Evolutionary conservation across 2,797 vertebrate species (phyloP), one percentile per base, ranked within the genome.

Genomic region (Hozukius guyotensis): DNA sequence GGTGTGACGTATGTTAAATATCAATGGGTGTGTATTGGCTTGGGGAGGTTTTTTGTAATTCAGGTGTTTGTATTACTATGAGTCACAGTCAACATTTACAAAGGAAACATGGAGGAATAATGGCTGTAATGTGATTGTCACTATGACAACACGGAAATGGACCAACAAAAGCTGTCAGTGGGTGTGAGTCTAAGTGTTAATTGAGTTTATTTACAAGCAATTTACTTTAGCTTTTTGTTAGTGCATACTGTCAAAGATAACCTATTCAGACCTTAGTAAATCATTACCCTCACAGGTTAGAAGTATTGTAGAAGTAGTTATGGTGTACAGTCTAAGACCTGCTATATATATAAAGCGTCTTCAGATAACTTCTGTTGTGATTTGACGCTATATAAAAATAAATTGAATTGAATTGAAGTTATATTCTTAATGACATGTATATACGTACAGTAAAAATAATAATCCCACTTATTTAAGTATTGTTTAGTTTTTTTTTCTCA

Each of bases 51-150:
- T 46, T 2, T 2, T 12, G n/a, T 56, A 16, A 60, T 18, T 59
- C 9, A 29, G 2, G 0, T 38, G 46, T 70, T 53, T 71, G 32
- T 24, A 10, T 55, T 52, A 18, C 24, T 27, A 32, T 78, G 67
- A 71, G 77, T 75, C 63, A 75, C 2, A 25, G 78, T 80, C 72
- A 82, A 86, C 76, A 86, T 76, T 83, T 70, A 55, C 73, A 12
- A 46, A 70, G 59, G 18, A 2, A 55, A 61, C 5, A 24, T 10
- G 1, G 5, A 31, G 18, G 31, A 52, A 38, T 61, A 22, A 68
- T 8, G 25, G 31, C n/a, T 71, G 16, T 62, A 4, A 49, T 6
- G 18, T 52, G 62, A 78, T 61, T 55, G 57, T 69, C 16, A 22
- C 78, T 7, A 22, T 63, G 59, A 38, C 72, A n/a, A 78, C 75